Evolutionary conservation across 2,888 invertebrate genomes (phyloP).

Genomic region (Nemoura dubitans): DNA sequence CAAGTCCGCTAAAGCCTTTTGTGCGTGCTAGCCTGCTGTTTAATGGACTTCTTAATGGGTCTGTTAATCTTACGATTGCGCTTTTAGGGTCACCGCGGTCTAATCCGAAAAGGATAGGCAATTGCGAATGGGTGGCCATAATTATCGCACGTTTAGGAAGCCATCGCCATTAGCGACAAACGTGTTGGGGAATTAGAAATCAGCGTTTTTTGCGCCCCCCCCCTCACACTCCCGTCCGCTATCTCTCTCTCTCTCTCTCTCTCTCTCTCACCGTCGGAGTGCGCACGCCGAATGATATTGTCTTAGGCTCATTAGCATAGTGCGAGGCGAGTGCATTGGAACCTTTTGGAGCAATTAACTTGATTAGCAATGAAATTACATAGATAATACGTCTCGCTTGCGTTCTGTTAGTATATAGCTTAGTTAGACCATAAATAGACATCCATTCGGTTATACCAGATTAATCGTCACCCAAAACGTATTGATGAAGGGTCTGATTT

Average conservation of each 20-base stretch:
- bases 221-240: no score
- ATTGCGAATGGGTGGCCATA: background rate
- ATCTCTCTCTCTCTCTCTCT: no score
- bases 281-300: background rate
- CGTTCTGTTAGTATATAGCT: no score
- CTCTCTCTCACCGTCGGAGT: background rate
- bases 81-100: background rate
- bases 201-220: no score
- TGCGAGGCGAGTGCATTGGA: background rate
- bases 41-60: background rate
- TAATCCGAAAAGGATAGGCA: constrained; percentile 12
- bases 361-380: background rate
- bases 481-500: no score
- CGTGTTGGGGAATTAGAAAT: background rate
- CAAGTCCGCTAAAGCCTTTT: background rate
- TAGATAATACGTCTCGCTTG: background rate
- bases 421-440: no score
- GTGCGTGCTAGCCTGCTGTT: background rate
- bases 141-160: background rate
- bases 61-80: constrained; percentile 12
- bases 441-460: no score
- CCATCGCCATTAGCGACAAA: background rate
- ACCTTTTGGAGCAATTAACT: background rate
- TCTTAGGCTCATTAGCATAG: background rate
- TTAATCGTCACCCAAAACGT: no score